Evolutionary conservation across 2,888 invertebrate species (phyloP), one percentile per base, ranked within the genome.

Genomic region (Druceiella hillmani): DNA sequence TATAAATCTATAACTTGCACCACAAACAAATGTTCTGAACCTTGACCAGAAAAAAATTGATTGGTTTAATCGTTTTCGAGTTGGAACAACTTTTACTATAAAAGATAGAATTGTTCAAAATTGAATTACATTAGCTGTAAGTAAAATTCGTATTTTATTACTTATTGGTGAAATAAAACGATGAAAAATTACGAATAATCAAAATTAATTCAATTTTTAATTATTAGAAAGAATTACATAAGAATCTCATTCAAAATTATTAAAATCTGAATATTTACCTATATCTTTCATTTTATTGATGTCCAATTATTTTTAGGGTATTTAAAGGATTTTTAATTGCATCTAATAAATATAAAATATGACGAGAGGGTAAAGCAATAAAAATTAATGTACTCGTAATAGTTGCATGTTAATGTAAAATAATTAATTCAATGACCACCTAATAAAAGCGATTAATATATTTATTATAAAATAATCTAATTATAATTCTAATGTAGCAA

Each of bases 21-120:
- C 85, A 66, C 85, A 87, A 69, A 87, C 84, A n/a, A n/a, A n/a
- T n/a, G n/a, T 77, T 87, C 84, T 50, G 84, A 86, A 58, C 85
- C 87, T 76, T 86, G 83, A 0, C 84, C 83, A 62, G 64, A 85
- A 66, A 65, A 58, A 83, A 74, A 51, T 65, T 74, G 55, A 64
- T 69, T 78, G 81, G 51, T 81, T 80, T 58, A 81, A 49, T 27
- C 80, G 79, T 0, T 79, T 79, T 0, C 79, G 80, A 0, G 76
- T 75, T 12, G 76, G 77, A 62, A 81, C 80, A 48, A 79, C 64
- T 67, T 81, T 81, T 33, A 81, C 64, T 1, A 79, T 78, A 64
- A 81, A 51, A 0, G 75, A 61, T 0, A 79, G 79, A 0, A 81
- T 48, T 29, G 81, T 74, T 76, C 79, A 81, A 2, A 79, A 79